Percentiles rank a stretch among this genome's conserved stretches.
phyloP scores from a whole-genome alignment of 2,888 invertebrate genomes.

The Spatulosminthurus flaviceps region DNA sequence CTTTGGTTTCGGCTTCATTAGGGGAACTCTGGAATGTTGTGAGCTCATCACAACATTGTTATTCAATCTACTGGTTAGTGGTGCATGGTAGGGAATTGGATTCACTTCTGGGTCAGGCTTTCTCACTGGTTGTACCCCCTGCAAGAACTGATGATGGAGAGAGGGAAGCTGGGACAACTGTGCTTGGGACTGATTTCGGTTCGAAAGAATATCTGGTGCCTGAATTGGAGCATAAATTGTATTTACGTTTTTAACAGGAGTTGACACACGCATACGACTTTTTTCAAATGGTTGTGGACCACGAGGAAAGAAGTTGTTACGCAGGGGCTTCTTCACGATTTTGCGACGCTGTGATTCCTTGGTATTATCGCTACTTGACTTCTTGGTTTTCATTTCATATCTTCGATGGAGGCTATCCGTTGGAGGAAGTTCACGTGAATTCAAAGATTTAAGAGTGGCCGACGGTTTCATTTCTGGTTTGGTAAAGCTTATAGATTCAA shows the following conservation, averaged over 20 bases:
- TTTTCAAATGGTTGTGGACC: background rate
- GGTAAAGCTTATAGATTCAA: background rate
- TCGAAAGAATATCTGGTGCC: background rate
- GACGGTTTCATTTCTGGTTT: background rate
- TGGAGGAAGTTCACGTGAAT: background rate
- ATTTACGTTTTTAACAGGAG: background rate
- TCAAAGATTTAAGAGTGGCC: background rate
- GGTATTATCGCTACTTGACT: background rate
- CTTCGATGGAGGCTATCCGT: background rate
- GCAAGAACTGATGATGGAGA: no score
- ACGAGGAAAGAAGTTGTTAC: constrained; percentile 1
- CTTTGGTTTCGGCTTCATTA: no score
- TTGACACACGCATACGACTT: background rate
- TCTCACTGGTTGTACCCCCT: no score
- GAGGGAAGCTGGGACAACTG: no score
- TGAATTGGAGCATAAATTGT: background rate
- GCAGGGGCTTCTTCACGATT: background rate
- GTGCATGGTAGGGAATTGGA: no score
- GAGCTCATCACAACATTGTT: no score
- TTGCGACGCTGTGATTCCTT: background rate
- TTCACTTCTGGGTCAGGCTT: no score
- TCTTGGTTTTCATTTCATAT: background rate
- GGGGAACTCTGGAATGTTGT: no score
- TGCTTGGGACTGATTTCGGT: background rate
- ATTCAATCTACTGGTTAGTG: no score